Evolutionary conservation across 1,140 invertebrate species (phyloP), one percentile per base, ranked within the genome.

Genomic region (Bombus balteatus): DNA sequence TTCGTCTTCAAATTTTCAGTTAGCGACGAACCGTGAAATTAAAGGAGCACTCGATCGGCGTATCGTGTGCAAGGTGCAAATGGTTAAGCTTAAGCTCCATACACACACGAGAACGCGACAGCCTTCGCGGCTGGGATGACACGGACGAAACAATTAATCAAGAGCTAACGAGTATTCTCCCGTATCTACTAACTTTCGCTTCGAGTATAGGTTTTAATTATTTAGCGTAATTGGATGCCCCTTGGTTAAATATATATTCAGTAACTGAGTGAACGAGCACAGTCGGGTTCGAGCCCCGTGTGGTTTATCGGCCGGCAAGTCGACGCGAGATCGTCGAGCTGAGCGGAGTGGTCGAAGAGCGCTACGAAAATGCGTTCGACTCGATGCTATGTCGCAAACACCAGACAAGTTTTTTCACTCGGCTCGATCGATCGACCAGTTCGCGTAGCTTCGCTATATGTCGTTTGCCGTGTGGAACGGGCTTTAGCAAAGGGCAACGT

Each of bases 21-120:
- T 43, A 88, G 71, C 84, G 66, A 22, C 84, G 83, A 89, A 81
- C 86, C 90, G 88, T 91, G 88, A 91, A 91, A 91, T 91, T 89
- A 89, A 88, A 79, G 76, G 83, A 39, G 76, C 73, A 57, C 83
- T 86, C 68, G 71, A 84, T 90, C 78, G 78, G 34, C 78, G 43
- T 85, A 78, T 66, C 43, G 74, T 25, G 28, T 65, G 78, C 78
- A 83, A 68, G 82, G 70, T 89, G 80, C 12, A 22, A 89, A 87
- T 80, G 89, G 81, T 79, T 59, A 73, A 71, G 81, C 79, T 66
- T 76, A 78, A 83, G 70, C 39, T 65, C n/a, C 75, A 8, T 41
- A 10, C 47, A 77, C 76, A 57, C 76, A 57, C 78, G 78, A 68
- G 66, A 18, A 77, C 59, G 34, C 5, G 66, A 22, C 66, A 34